Conservation (phyloP, 2,113 vertebrate species). For the Mesoclemmys tuberculata region DNA sequence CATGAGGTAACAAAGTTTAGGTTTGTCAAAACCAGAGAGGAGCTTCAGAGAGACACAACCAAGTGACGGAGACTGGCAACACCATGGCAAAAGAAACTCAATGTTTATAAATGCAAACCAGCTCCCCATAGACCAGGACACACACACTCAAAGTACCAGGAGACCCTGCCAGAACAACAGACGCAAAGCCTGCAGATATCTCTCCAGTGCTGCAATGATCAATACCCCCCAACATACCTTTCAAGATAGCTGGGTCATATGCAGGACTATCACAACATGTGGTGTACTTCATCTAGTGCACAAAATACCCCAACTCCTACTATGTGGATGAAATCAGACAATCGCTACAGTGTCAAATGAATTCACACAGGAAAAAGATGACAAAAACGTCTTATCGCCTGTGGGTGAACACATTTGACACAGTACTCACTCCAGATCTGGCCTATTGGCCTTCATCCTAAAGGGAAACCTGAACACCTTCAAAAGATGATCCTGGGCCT, state of each 20-base stretch:
- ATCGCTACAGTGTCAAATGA: neutral
- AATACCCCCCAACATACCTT: neutral
- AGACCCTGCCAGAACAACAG: no score
- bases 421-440: neutral
- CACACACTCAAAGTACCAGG: no score
- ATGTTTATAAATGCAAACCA: no score
- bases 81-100: neutral
- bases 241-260: neutral
- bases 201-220: neutral
- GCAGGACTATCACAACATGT: neutral
- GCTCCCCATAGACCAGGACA: no score
- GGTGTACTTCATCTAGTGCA: neutral
- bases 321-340: neutral
- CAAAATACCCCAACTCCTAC: neutral
- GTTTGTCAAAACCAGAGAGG: accelerated
- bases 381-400: neutral
- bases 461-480: neutral
- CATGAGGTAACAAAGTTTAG: neutral
- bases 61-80: neutral
- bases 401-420: neutral
- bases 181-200: neutral
- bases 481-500: neutral
- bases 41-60: neutral
- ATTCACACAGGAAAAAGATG: neutral
- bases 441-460: neutral